Evolutionary conservation across 2,797 vertebrate genomes (phyloP), one percentile per base, ranked within the genome.

Genomic region (Megalops cyprinoides): DNA sequence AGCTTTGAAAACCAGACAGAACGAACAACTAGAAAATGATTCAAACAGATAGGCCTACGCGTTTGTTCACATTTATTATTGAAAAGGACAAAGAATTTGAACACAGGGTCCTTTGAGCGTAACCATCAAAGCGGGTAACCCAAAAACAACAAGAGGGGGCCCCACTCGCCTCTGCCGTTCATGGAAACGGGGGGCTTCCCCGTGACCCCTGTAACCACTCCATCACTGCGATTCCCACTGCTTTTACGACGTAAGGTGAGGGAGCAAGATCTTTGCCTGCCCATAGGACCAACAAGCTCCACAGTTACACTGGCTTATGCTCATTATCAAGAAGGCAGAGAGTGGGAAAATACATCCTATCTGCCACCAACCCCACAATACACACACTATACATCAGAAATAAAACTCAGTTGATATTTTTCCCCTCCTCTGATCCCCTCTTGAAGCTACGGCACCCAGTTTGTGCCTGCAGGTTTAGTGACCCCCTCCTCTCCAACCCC

Each of bases 1-100:
- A 67, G 62, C 62, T 67, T 67, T 67, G 9, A 15, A 67, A 67
- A 67, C 31, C 62, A 67, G 34, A 67, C 28, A 67, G 12, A 34
- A 67, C 62, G 37, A 67, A 39, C 62, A 18, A 28, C 28, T 34
- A 67, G 62, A 67, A 67, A 18, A 67, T 31, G 25, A 34, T 67
- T 6, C 10, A 67, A 6, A 67, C 6, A 15, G 6, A 67, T 15
- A n/a, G n/a, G n/a, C n/a, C n/a, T n/a, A 15, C 37, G 62, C 10
- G 53, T 56, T 14, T 14, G 18, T 67, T 67, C 34, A 39, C 34
- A 34, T 67, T 15, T 37, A 62, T 49, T 65, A 42, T 34, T 48
- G 28, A 60, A 37, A 39, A 20, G 14, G 10, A 34, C 31, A 67
- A 34, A 67, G 34, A 39, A 67, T 34, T 15, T 67, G 62, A 67